Evolutionary conservation across 2,888 invertebrate species (phyloP).

Genomic region (Acanthosepion lycidas): DNA sequence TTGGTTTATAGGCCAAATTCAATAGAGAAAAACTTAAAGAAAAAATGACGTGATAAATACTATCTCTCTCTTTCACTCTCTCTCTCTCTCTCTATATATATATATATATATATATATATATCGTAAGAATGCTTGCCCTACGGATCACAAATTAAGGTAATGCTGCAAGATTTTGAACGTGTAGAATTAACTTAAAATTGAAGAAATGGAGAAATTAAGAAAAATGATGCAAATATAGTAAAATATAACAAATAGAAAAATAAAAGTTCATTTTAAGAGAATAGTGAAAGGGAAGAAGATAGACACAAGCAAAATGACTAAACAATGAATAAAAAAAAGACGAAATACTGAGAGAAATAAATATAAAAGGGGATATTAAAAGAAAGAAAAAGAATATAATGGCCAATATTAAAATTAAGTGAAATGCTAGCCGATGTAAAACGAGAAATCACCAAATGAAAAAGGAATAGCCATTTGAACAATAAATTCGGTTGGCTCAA

Average conservation of each 20-base stretch:
- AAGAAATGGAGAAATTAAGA: not conserved
- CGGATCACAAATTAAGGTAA: not conserved
- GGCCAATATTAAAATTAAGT: not conserved
- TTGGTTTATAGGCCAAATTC: too few relatives aligned
- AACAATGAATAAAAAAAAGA: too few relatives aligned
- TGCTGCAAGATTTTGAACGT: not conserved
- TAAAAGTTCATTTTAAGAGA: not conserved
- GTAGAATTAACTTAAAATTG: not conserved
- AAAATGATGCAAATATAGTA: not conserved
- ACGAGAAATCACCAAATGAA: slow-evolving; percentile 4
- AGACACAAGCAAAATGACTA: too few relatives aligned
- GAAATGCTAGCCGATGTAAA: not conserved
- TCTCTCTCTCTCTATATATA: not conserved
- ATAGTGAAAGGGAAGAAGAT: too few relatives aligned
- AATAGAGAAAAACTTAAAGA: too few relatives aligned
- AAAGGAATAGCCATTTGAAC: not conserved
- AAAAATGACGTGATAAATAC: too few relatives aligned
- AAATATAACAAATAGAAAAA: not conserved
- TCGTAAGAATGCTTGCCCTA: not conserved
- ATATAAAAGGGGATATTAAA: too few relatives aligned
- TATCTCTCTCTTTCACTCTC: too few relatives aligned
- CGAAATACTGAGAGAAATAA: too few relatives aligned
- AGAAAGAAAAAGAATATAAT: not conserved
- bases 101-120: not conserved
- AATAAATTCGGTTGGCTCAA: not conserved